These are phyloP conservation scores for Pantelozetes paolii DNA, from an alignment of 2,888 invertebrate genomes.

Conservation along the genomic window DNA sequence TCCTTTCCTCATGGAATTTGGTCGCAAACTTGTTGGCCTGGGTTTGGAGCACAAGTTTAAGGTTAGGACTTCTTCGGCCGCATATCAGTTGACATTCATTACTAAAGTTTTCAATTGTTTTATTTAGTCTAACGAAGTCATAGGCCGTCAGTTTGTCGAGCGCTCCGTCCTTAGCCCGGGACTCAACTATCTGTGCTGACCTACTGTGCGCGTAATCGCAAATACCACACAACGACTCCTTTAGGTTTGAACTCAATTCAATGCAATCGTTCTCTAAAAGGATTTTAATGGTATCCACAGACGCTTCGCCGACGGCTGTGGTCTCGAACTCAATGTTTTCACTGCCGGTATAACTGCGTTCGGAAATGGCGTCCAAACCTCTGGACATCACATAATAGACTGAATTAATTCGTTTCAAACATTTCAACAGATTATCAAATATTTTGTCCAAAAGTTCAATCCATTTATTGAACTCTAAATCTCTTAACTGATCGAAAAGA, in stretches of 20 bases:
- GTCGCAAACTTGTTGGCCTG: conserved; percentile 85
- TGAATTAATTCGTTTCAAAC: conserved; percentile 68
- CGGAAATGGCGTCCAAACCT: conserved; percentile 65
- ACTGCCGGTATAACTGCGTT: conserved; percentile 48
- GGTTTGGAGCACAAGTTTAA: conserved; percentile 72
- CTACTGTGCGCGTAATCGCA: conserved; percentile 90
- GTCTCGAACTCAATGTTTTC: not conserved
- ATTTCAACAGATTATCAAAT: conserved; percentile 62
- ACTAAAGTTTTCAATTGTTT: conserved; percentile 73
- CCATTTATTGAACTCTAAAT: conserved; percentile 66
- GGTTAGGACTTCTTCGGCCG: conserved; percentile 69
- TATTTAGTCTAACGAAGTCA: conserved; percentile 71
- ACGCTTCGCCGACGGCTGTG: conserved; percentile 16
- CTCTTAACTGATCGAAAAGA: conserved; percentile 61
- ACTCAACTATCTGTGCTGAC: conserved; percentile 78
- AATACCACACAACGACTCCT: conserved; percentile 71
- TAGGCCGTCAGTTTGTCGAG: conserved; percentile 66
- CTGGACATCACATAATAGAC: conserved; percentile 72
- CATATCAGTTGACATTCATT: conserved; percentile 69
- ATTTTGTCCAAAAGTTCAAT: conserved; percentile 64
- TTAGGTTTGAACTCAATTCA: conserved; percentile 66
- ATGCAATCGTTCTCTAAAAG: conserved; percentile 66
- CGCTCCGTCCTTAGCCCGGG: conserved; percentile 59
- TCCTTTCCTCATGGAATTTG: conserved; percentile 81
- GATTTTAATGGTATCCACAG: conserved; percentile 57